Base-by-base conservation (phyloP, 2,797 vertebrate species). In the Sarcoramphus papa region DNA sequence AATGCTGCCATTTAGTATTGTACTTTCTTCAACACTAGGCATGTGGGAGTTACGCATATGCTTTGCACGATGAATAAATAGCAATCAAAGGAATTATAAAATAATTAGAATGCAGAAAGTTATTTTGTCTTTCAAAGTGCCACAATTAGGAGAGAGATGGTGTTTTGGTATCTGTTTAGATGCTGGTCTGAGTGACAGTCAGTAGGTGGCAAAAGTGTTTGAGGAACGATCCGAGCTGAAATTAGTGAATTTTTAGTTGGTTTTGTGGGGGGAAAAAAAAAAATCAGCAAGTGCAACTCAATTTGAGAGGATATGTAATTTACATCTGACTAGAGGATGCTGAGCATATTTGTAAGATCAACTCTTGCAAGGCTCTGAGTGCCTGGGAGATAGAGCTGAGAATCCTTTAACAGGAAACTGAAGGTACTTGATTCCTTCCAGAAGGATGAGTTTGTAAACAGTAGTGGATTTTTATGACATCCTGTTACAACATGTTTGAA, bases 61-160 rank as follows among this genome's bases (percentile, higher is more conserved):
- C 51, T 64, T 72, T 59, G 24, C 47, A 22, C 14, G 12, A 70
- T 75, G 80, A 86, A 77, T 89, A 93, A 97, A 90, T 78, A 70
- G 80, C 45, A 92, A 82, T 81, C 83, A 89, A 78, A 80, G 84
- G 40, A 79, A 80, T 77, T 92, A 45, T 10, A 87, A 96, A 95
- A 85, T 76, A 83, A 90, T 79, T 65, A 73, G 78, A 84, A 77
- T 8, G 20, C 37, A 88, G 78, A 96, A 89, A 54, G 65, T 43
- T 81, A 80, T 82, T 96, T 97, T 81, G 33, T 90, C 91, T 90
- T 95, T 97, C 33, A 14, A 50, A 79, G 77, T 63, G 27, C 47
- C 43, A 59, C 24, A 2, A 1, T 93, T 87, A 82, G 47, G 50
- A 65, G 40, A 74, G 31, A 95, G 75, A 8, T 45, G 40, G 33